Evolutionary conservation across 2,888 invertebrate species (phyloP), one percentile per base, ranked within the genome.

Genomic region (Podabrus alpinus): DNA sequence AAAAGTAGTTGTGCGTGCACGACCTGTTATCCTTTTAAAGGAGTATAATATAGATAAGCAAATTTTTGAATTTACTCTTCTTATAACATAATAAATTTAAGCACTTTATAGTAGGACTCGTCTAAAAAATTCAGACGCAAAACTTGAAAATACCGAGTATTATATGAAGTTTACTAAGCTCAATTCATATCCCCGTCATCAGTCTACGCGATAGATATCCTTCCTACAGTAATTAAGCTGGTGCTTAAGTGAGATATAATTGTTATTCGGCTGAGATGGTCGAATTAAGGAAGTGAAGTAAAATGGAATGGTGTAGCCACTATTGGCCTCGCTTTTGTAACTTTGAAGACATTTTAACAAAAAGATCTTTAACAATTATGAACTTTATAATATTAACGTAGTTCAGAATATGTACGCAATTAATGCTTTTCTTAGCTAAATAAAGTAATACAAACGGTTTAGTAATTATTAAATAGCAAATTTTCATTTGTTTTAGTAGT

Each of bases 181-280:
- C 62, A 62, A 62, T 62, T 62, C 45, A 45, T 45, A 45, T 45
- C 45, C 45, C 62, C 62, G 19, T 62, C 16, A 62, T 17, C 16
- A 17, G 16, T 16, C 16, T 66, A 69, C 66, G 24, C 71, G 68
- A 74, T 74, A 60, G 76, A 76, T 72, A 72, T 68, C 70, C 77
- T 74, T 69, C 78, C 69, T 69, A 24, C 75, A 80, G 79, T 81
- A 81, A 81, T 81, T 81, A 81, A 80, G 79, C 78, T 79, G 72
- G 77, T 77, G 73, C 78, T 79, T 76, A 79, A 81, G 80, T 79
- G 80, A 80, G 79, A 80, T 79, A 80, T 81, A 79, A 81, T 78
- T 79, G 79, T 79, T 80, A 80, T 80, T 80, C 79, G 77, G 78
- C 77, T 73, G 72, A 77, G 78, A 72, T 77, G 74, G 73, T 69